phyloP scores from a whole-genome alignment of 1,140 invertebrate genomes.

The Bombus sibiricus region DNA sequence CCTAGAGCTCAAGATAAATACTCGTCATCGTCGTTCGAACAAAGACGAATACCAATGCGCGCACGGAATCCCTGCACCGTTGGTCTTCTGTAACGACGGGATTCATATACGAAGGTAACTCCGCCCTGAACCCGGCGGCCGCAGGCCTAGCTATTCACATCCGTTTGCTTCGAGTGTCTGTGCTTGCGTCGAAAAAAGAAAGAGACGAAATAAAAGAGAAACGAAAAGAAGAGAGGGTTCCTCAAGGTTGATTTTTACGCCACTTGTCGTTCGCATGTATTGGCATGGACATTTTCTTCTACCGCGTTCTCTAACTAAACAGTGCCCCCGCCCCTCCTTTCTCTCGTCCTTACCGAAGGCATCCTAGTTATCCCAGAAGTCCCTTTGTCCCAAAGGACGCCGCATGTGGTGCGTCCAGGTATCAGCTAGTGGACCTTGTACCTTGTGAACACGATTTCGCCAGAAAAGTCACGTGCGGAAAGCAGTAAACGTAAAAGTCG shows the following conservation, averaged over 20 bases:
- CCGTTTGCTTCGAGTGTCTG: slow-evolving; percentile 34
- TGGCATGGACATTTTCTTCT: slow-evolving; percentile 14
- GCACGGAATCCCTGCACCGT: slow-evolving; percentile 46
- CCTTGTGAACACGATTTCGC: neutral
- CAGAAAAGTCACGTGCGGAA: slow-evolving; percentile 58
- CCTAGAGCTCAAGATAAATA: slow-evolving; percentile 30
- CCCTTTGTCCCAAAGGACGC: slow-evolving; percentile 53
- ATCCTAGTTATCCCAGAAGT: slow-evolving; percentile 30
- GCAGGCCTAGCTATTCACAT: slow-evolving; percentile 45
- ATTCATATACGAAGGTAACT: slow-evolving; percentile 61
- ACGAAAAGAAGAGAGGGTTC: slow-evolving; percentile 16
- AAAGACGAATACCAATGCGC: slow-evolving; percentile 53
- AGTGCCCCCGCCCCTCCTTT: neutral
- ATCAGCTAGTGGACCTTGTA: neutral
- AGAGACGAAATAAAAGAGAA: slow-evolving; percentile 1
- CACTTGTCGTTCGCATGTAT: slow-evolving; percentile 54
- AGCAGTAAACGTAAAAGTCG: slow-evolving; percentile 46
- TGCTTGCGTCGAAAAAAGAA: slow-evolving; percentile 33
- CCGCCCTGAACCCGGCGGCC: slow-evolving; percentile 45
- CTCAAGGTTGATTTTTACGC: slow-evolving; percentile 67
- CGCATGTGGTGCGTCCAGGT: slow-evolving; percentile 49
- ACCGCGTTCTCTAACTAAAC: slow-evolving; percentile 37
- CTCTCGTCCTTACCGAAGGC: neutral
- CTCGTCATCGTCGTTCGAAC: slow-evolving; percentile 54
- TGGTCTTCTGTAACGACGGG: slow-evolving; percentile 57